A percentile compares a stretch with the other conserved stretches of the same genome.
These are phyloP conservation scores for Phacellophora camtschatica DNA, from an alignment of 30 jellyfish, hydroid and myxozoan genomes.

Conservation along the genomic window DNA sequence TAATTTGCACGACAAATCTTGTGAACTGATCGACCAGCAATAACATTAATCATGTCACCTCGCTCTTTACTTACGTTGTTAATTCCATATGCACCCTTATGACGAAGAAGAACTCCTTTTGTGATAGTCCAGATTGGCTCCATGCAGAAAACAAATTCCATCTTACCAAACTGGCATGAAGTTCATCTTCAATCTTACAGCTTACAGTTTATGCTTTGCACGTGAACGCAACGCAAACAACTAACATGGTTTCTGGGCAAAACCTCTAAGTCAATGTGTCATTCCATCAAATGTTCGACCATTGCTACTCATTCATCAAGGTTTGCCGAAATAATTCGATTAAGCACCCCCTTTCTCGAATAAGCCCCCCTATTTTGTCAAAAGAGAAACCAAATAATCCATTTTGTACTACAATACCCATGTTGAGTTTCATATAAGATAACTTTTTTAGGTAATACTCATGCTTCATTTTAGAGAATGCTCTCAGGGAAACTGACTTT, in stretches of 20 bases:
- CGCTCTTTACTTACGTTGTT: slow-evolving; percentile 45
- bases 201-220: slow-evolving; percentile 8
- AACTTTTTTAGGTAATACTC: no score
- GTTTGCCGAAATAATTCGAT: no score
- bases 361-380: no score
- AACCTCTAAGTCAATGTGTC: slow-evolving; percentile 11
- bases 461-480: no score
- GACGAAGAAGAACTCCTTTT: slow-evolving; percentile 22
- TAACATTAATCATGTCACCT: slow-evolving; percentile 35
- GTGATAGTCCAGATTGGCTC: slow-evolving; percentile 23
- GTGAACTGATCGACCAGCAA: slow-evolving; percentile 48
- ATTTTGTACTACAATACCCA: slow-evolving; percentile 8
- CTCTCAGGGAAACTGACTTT: no score
- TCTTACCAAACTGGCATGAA: slow-evolving; percentile 23
- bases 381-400: no score
- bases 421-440: no score
- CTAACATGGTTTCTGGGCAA: slow-evolving; percentile 32
- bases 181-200: neutral
- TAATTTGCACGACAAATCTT: slow-evolving; percentile 22
- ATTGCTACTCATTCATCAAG: slow-evolving; percentile 4
- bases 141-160: slow-evolving; percentile 32
- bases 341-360: no score
- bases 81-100: slow-evolving; percentile 40
- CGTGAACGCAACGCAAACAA: slow-evolving; percentile 16
- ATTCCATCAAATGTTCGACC: slow-evolving; percentile 23